phyloP scores from a whole-genome alignment of 2,888 invertebrate species.

The Caenorhabditis doughertyi region DNA sequence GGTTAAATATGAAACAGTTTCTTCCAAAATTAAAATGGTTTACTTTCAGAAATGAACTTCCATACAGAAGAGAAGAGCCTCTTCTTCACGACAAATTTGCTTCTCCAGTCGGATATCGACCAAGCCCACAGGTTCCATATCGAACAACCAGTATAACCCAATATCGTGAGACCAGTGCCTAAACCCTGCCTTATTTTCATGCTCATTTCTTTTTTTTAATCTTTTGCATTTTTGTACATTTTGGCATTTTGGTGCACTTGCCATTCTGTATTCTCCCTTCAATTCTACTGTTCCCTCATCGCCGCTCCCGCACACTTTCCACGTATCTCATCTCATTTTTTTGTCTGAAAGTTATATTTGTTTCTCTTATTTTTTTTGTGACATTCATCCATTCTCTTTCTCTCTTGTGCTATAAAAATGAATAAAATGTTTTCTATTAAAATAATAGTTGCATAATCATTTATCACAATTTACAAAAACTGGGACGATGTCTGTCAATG shows the following conservation, averaged over 20 bases:
- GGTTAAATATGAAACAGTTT: neutral
- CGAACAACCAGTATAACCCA: constrained; percentile 68
- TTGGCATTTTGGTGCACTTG: constrained; percentile 35
- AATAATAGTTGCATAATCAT: constrained; percentile 2
- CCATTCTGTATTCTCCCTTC: neutral
- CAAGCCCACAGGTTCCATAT: constrained; percentile 67
- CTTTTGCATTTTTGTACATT: constrained; percentile 51
- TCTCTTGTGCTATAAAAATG: constrained; percentile 36
- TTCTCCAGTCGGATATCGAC: constrained; percentile 58
- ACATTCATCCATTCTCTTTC: constrained; percentile 18
- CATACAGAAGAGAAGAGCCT: constrained; percentile 70
- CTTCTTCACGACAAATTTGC: constrained; percentile 70
- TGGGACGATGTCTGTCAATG: constrained; percentile 13
- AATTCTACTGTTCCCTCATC: neutral
- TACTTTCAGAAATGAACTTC: constrained; percentile 70
- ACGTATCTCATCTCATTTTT: constrained; percentile 42
- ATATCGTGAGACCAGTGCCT: constrained; percentile 76
- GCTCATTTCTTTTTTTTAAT: constrained; percentile 19
- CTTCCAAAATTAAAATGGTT: neutral
- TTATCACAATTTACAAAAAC: constrained; percentile 61
- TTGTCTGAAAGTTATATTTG: neutral
- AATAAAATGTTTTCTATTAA: constrained; percentile 5
- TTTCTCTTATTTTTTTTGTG: neutral
- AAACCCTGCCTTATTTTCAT: constrained; percentile 35
- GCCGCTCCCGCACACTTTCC: constrained; percentile 30